Conservation (phyloP, 2,888 invertebrate species). For the Noctuana brunneofusca region DNA sequence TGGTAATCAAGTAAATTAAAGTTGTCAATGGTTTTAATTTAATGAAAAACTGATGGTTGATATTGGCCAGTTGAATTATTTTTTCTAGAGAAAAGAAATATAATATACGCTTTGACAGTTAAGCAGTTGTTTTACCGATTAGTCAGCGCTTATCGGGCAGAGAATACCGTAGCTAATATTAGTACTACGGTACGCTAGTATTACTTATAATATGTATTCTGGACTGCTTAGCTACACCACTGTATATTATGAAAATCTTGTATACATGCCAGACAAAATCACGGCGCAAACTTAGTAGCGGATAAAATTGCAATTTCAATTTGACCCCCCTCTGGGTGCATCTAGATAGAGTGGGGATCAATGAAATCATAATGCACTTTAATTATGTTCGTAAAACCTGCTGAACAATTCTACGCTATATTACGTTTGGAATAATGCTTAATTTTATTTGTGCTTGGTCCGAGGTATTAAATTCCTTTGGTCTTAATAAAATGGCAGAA, state of each 20-base stretch:
- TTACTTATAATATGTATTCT: too few species aligned
- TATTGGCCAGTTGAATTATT: too few species aligned
- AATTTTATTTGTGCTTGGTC: background rate
- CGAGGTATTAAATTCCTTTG: slow-evolving; percentile 36
- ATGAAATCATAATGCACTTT: slow-evolving; percentile 41
- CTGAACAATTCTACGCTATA: slow-evolving; percentile 19
- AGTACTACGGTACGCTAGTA: too few species aligned
- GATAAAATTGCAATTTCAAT: slow-evolving; percentile 42
- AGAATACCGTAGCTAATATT: too few species aligned
- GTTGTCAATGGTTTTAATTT: too few species aligned
- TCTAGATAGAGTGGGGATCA: slow-evolving; percentile 42
- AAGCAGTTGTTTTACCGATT: too few species aligned
- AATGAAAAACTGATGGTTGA: too few species aligned
- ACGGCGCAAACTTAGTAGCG: slow-evolving; percentile 34
- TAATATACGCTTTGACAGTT: too few species aligned
- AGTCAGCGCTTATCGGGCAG: too few species aligned
- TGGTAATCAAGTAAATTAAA: too few species aligned
- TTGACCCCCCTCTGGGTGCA: slow-evolving; percentile 43
- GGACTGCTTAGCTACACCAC: too few species aligned
- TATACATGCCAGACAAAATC: slow-evolving; percentile 37
- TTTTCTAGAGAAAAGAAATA: too few species aligned
- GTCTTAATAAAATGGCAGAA: slow-evolving; percentile 39
- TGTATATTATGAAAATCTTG: background rate
- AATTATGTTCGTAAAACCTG: slow-evolving; percentile 37
- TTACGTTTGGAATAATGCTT: background rate